Evolutionary conservation across 2,888 invertebrate genomes (phyloP).

Genomic region (Netelia inedita): DNA sequence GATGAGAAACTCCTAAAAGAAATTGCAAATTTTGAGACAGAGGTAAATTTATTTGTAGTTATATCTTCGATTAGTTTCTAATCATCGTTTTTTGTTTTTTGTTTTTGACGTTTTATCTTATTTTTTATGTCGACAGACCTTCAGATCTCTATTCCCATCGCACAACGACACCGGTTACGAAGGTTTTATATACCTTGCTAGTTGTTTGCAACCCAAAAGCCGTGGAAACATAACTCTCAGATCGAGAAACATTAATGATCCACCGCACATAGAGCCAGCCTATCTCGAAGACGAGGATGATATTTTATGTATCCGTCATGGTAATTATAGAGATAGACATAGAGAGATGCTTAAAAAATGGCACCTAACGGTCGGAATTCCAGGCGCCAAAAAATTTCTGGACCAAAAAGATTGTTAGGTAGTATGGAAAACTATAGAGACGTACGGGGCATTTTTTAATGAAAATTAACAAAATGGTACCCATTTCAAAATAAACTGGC

Average conservation of each 20-base stretch:
- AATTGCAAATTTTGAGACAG: slow-evolving; percentile 89
- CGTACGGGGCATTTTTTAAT: too few species aligned
- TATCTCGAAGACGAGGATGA: slow-evolving; percentile 89
- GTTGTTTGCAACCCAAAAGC: slow-evolving; percentile 90
- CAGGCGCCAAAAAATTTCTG: neutral
- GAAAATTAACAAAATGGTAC: neutral
- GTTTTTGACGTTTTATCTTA: slow-evolving; percentile 27
- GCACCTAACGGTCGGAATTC: neutral
- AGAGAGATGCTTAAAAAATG: neutral
- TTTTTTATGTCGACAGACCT: slow-evolving; percentile 85
- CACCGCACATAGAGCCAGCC: slow-evolving; percentile 91
- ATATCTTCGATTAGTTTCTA: slow-evolving; percentile 1
- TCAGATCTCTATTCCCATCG: slow-evolving; percentile 89
- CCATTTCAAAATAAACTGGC: too few species aligned
- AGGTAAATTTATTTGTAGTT: slow-evolving; percentile 83
- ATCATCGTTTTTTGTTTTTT: slow-evolving; percentile 4
- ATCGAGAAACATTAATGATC: slow-evolving; percentile 87
- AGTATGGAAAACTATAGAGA: too few species aligned
- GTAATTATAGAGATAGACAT: slow-evolving; percentile 78
- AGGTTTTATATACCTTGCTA: slow-evolving; percentile 89
- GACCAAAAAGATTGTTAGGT: neutral
- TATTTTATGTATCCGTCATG: slow-evolving; percentile 88
- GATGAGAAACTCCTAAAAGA: slow-evolving; percentile 89
- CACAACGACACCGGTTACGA: slow-evolving; percentile 88
- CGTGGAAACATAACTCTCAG: slow-evolving; percentile 89